Base-by-base conservation (phyloP, 2,797 vertebrate species). In the Takifugu ocellatus region DNA sequence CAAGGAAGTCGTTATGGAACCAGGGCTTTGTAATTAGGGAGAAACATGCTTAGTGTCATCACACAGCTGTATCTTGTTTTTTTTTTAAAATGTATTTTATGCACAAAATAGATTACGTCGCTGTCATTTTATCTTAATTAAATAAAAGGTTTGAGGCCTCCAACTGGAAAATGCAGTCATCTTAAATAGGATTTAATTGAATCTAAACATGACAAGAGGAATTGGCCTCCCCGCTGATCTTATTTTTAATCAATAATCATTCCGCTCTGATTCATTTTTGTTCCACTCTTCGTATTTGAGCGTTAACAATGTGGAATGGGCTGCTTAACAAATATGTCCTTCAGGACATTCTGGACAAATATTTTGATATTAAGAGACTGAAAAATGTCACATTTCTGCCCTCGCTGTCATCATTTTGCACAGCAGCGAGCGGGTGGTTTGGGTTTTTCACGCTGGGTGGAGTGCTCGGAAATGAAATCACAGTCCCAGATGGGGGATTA, bases 401-500 rank as follows among this genome's bases (percentile, higher is more conserved):
- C 39, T 2, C 21, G 42, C 51, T 61, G 25, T 42, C 48, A n/a
- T 64, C 12, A 1, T 17, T 65, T 63, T 63, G 52, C 68, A 48
- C 61, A 63, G 29, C 69, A 74, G 21, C 24, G 43, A 63, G 65
- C 46, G 45, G 21, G 44, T 29, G 43, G 49, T 2, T 3, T 27
- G 31, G 43, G 63, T 25, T 57, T 57, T n/a, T n/a, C 17, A 21
- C 16, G 16, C 55, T 39, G 36, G 57, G 59, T 39, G 2, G 63
- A 66, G 61, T 49, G 64, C 5, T 43, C 54, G 59, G 49, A 78
- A 62, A 75, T 67, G 52, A 78, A 74, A 62, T 59, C 53, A 49
- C 68, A 49, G 46, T 72, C 77, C 67, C 72, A 59, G 47, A 9
- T 67, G 74, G 80, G 77, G 74, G 73, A 74, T 74, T 67, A 66